Conservation (phyloP, 2,888 invertebrate genomes). For the Dasypolia templi region DNA sequence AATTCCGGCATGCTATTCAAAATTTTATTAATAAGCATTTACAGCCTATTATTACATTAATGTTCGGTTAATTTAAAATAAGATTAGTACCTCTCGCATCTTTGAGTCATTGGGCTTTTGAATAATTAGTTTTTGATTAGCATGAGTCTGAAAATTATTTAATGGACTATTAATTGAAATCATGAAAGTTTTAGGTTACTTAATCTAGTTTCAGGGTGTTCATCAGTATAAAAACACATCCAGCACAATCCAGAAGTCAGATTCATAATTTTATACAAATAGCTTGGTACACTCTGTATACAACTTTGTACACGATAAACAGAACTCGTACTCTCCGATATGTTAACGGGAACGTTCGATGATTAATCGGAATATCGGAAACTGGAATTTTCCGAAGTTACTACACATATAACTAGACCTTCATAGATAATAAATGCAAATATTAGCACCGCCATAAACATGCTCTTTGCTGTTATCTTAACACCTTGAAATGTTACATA, state of each 20-base stretch:
- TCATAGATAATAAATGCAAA: slow-evolving; percentile 39
- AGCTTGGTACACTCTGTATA: too few relatives aligned
- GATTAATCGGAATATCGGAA: slow-evolving; percentile 12
- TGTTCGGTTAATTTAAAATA: background rate
- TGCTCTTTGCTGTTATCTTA: slow-evolving; percentile 8
- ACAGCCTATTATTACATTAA: slow-evolving; percentile 24
- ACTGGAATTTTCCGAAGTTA: slow-evolving; percentile 9
- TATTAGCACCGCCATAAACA: slow-evolving; percentile 18
- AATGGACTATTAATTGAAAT: background rate
- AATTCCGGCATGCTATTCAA: slow-evolving; percentile 19
- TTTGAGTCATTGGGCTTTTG: slow-evolving; percentile 21
- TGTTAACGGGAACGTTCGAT: background rate
- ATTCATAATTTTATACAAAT: background rate
- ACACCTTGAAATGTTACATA: slow-evolving; percentile 17
- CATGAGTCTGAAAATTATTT: background rate
- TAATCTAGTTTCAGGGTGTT: too few relatives aligned
- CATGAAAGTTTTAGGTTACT: slow-evolving; percentile 30
- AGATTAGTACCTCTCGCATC: slow-evolving; percentile 13
- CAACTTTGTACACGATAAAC: background rate
- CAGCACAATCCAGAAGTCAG: too few relatives aligned
- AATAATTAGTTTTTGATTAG: slow-evolving; percentile 21
- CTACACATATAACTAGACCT: too few relatives aligned
- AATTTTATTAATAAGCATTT: background rate
- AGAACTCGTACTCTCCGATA: background rate
- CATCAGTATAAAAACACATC: background rate